phyloP scores from a whole-genome alignment of 1,140 invertebrate genomes.

The Pinna nobilis region DNA sequence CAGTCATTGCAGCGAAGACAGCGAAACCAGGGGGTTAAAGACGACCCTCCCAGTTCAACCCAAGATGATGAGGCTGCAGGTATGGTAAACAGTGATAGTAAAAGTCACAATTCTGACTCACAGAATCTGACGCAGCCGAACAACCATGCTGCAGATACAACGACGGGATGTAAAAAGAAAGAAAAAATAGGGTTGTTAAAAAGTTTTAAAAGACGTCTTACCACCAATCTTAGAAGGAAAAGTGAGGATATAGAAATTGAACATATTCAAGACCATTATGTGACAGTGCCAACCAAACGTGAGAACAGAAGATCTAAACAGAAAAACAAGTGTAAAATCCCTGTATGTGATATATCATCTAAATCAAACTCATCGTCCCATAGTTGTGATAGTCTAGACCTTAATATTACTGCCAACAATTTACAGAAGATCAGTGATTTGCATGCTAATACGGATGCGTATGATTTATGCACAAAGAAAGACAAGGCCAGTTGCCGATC shows the following conservation, averaged over 20 bases:
- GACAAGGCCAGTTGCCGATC: slow-evolving; percentile 64
- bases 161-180: slow-evolving; percentile 49
- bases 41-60: slow-evolving; percentile 18
- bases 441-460: slow-evolving; percentile 61
- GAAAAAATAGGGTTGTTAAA: slow-evolving; percentile 64
- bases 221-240: slow-evolving; percentile 59
- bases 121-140: no score
- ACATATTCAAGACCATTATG: slow-evolving; percentile 10
- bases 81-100: slow-evolving; percentile 36
- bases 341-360: slow-evolving; percentile 49
- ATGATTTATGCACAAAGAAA: slow-evolving; percentile 48
- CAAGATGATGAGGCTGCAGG: slow-evolving; percentile 18
- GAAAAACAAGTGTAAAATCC: slow-evolving; percentile 42
- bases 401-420: slow-evolving; percentile 54
- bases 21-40: slow-evolving; percentile 27
- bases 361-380: slow-evolving; percentile 60
- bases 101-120: slow-evolving; percentile 36
- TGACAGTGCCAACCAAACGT: slow-evolving; percentile 24
- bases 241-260: slow-evolving; percentile 39
- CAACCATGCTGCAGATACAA: slow-evolving; percentile 10
- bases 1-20: slow-evolving; percentile 48
- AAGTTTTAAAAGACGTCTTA: slow-evolving; percentile 60
- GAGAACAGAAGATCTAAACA: slow-evolving; percentile 42
- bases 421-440: slow-evolving; percentile 60
- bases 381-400: slow-evolving; percentile 64